These are phyloP conservation scores for Lepas anatifera DNA, from an alignment of 2,888 invertebrate genomes.

Conservation along the genomic window DNA sequence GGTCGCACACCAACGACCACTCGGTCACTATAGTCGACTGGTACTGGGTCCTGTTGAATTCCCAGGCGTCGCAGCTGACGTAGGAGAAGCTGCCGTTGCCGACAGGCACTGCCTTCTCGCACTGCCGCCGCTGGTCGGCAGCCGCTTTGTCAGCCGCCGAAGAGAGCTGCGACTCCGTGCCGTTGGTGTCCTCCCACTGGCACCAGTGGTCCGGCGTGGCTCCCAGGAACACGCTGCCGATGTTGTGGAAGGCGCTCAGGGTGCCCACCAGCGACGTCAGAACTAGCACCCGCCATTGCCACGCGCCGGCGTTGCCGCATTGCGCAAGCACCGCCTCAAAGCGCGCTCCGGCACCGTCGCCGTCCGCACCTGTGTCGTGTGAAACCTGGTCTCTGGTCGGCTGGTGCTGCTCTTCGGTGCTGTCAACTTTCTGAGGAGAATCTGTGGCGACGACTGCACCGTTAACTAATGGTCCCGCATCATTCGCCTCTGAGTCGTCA, in stretches of 20 bases:
- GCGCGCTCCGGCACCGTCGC: background rate
- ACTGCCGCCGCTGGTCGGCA: background rate
- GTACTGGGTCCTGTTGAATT: background rate
- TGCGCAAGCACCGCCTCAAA: constrained; percentile 16
- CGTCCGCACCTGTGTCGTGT: too few species aligned
- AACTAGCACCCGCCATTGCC: constrained; percentile 17
- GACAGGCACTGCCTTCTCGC: too few species aligned
- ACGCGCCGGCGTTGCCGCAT: constrained; percentile 14
- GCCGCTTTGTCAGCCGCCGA: too few species aligned
- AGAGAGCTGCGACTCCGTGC: background rate
- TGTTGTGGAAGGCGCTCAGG: constrained; percentile 16
- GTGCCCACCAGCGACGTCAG: constrained; percentile 16
- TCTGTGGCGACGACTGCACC: too few species aligned
- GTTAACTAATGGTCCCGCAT: too few species aligned
- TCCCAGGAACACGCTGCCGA: constrained; percentile 15
- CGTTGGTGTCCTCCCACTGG: background rate
- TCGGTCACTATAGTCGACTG: background rate
- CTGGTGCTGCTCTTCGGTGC: too few species aligned
- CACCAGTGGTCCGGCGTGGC: constrained; percentile 14
- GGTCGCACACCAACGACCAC: constrained; percentile 23
- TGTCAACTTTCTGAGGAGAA: too few species aligned
- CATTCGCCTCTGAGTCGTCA: too few species aligned
- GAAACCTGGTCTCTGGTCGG: too few species aligned
- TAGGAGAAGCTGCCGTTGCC: background rate
- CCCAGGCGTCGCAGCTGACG: background rate